Evolutionary conservation across 1,140 invertebrate species (phyloP).

Genomic region (Trachymyrmex cornetzi): DNA sequence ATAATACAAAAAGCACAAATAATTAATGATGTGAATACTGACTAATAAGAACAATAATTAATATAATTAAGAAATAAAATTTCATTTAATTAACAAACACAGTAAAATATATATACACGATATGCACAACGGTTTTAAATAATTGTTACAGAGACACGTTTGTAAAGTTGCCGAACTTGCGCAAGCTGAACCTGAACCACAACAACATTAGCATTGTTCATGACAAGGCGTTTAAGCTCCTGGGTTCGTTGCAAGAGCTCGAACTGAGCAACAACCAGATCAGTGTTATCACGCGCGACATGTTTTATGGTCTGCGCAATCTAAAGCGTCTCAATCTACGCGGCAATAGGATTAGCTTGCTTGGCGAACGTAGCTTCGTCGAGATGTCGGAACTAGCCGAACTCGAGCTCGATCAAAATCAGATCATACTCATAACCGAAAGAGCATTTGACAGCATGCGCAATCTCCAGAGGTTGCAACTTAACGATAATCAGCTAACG

Average conservation of each 20-base stretch:
- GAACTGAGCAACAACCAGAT: constrained; percentile 91
- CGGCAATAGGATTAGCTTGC: constrained; percentile 90
- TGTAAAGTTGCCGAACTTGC: constrained; percentile 90
- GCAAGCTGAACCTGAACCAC: constrained; percentile 89
- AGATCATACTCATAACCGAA: constrained; percentile 89
- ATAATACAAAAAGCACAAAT: not conserved
- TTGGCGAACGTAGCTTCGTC: constrained; percentile 91
- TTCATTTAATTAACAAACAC: not conserved
- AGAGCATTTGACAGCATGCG: constrained; percentile 91
- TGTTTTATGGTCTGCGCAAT: constrained; percentile 90
- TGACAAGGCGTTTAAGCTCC: constrained; percentile 90
- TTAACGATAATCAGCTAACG: constrained; percentile 91
- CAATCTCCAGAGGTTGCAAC: constrained; percentile 89
- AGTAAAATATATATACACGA: not conserved
- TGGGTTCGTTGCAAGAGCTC: constrained; percentile 89
- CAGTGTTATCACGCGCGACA: constrained; percentile 89
- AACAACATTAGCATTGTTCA: constrained; percentile 92
- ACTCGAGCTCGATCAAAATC: constrained; percentile 91
- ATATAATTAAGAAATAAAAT: not conserved
- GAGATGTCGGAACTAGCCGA: constrained; percentile 91
- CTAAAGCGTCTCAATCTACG: constrained; percentile 90
- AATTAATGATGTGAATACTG: not conserved
- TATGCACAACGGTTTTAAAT: not conserved
- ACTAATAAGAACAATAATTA: not conserved
- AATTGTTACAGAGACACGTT: constrained; percentile 88